Base-by-base conservation (phyloP, 2,113 vertebrate genomes). In the Microcebus griseorufus region DNA sequence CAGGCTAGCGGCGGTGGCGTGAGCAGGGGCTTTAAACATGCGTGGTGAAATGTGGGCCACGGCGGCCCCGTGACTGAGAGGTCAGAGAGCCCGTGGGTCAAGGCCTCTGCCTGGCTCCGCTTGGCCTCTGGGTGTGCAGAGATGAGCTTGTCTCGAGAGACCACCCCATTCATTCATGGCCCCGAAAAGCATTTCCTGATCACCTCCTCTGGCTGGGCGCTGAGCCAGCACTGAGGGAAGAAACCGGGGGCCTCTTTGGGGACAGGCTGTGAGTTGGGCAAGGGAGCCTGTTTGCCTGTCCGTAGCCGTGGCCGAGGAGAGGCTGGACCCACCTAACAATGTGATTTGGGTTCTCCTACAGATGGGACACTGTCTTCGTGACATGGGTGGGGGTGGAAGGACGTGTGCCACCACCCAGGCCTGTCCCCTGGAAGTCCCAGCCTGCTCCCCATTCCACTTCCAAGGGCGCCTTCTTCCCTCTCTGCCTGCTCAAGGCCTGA, bases 1-100 rank as follows among this genome's bases (percentile, higher is more conserved):
- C 3, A 16, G 25, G 4, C 29, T 12, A 17, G 37, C 0, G 25
- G 60, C 1, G 1, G 2, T 13, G 51, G 53, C 0, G 0, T 13
- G 45, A 67, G 25, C 8, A 22, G 25, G 58, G 64, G 18, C 34
- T 48, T 37, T 75, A 39, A 23, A 42, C 4, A 7, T 2, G 55
- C 4, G 13, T 11, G 45, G 37, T 48, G 29, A 39, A 37, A 10
- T 2, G 37, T 5, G 22, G 73, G 65, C 22, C 18, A 34, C 6
- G 5, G 9, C 0, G 9, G 42, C 53, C 58, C 55, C 29, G n/a
- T 1, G n/a, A 5, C 34, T 11, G 29, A 64, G 62, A 64, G 25
- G 62, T 64, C 32, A 34, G 48, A 90, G 58, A 67, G 34, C 6
- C 51, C 10, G 18, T 55, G 48, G 86, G 65, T 25, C 23, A n/a